Evolutionary conservation across 2,797 vertebrate genomes (phyloP).

Genomic region (Periophthalmus magnuspinnatus): DNA sequence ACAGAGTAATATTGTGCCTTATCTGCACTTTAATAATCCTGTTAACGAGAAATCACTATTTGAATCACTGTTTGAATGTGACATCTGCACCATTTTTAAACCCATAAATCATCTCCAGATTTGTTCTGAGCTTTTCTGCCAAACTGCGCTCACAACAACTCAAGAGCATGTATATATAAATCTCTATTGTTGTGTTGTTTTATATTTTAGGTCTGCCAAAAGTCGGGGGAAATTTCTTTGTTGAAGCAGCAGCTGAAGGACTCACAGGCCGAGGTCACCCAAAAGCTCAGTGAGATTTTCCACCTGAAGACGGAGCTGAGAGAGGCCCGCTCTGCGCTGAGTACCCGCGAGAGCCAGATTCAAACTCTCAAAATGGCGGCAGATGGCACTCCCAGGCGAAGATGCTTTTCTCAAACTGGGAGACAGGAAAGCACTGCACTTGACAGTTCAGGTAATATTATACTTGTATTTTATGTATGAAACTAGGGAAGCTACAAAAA

Average conservation of each 20-base stretch:
- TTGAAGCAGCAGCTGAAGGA: constrained; percentile 95
- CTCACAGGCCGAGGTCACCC: constrained; percentile 91
- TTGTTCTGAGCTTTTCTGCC: too few species aligned
- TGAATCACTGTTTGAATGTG: too few species aligned
- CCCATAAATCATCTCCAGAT: too few species aligned
- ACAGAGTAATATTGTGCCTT: too few species aligned
- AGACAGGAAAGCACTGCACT: constrained; percentile 48
- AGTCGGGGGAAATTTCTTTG: constrained; percentile 92
- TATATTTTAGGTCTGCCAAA: constrained; percentile 90
- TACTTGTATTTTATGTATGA: not conserved
- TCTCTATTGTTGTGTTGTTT: not conserved
- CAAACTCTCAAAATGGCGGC: constrained; percentile 80
- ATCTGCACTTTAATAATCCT: too few species aligned
- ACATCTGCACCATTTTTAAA: too few species aligned
- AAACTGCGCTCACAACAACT: too few species aligned
- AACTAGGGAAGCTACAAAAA: not conserved
- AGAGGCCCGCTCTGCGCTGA: constrained; percentile 82
- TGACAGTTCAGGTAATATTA: constrained; percentile 60
- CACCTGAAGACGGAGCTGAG: constrained; percentile 92
- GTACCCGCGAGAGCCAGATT: constrained; percentile 83
- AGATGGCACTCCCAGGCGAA: constrained; percentile 62
- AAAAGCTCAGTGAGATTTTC: constrained; percentile 94
- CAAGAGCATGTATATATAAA: too few species aligned
- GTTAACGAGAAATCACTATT: too few species aligned
- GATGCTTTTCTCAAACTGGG: constrained; percentile 38